Base-by-base conservation (phyloP, 2,888 invertebrate genomes). In the Phyllotreta cruciferae region DNA sequence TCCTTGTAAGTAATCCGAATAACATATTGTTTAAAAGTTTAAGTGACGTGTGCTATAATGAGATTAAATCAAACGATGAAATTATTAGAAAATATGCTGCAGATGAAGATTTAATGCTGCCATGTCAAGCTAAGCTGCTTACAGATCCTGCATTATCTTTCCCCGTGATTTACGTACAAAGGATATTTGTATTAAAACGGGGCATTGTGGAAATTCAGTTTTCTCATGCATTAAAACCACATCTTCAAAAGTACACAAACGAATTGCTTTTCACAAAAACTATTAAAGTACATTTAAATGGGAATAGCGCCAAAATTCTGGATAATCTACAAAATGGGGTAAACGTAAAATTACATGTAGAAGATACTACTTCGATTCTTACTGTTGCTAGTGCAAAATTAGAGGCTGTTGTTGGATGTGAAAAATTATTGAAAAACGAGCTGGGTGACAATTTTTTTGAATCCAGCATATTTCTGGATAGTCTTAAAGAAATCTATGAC, bases 1-100 rank as follows among this genome's bases (percentile, higher is more conserved):
- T 79, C 7, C 58, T 76, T 37, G 60, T 78, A 34, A 67, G 68
- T 34, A 66, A 70, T 57, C 37, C 70, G 13, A 62, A 66, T 49
- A 63, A 65, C 38, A 41, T 56, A 41, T 44, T 74, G 52, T 70
- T 69, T 54, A 64, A 66, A 64, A 71, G 74, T 5, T 34, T 77
- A 14, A 70, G 70, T 9, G 69, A 71, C 58, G 58, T 75, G 9
- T 71, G 70, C 42, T 64, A 66, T 50, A 71, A 73, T 57, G 68
- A 71, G 35, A 56, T 70, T 11, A 54, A 61, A 24, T 52, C 37
- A 24, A 68, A 64, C 54, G 36, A 66, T n/a, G 9, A 10, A 41
- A 10, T 50, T 41, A 11, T n/a, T 3, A 6, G 13, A 44, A 63
- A 58, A 24, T 39, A 67, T 38, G 52, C 50, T 34, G 34, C 53